These are phyloP conservation scores for Acanthopagrus latus DNA, from an alignment of 2,797 vertebrate species.

Conservation along the genomic window DNA sequence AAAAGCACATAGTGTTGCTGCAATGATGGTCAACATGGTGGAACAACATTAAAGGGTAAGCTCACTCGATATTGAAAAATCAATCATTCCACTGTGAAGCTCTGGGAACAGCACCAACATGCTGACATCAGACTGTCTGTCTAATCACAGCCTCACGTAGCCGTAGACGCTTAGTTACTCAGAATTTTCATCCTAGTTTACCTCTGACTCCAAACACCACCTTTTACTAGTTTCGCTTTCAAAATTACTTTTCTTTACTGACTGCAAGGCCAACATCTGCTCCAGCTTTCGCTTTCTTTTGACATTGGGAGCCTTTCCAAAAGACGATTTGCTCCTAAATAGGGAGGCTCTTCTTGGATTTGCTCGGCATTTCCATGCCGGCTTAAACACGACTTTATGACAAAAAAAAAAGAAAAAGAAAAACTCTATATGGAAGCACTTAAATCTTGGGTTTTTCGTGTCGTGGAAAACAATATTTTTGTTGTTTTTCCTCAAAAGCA, in stretches of 20 bases:
- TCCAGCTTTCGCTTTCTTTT: background rate
- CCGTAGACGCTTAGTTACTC: background rate
- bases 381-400: background rate
- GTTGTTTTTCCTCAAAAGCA: slow-evolving; percentile 6
- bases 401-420: background rate
- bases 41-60: no score
- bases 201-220: background rate
- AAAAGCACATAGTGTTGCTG: no score
- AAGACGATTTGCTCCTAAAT: background rate
- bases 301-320: background rate
- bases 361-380: background rate
- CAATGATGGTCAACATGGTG: no score
- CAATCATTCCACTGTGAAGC: no score
- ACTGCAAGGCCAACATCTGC: background rate
- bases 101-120: no score
- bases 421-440: background rate
- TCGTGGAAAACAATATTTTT: background rate
- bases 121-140: no score
- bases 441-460: background rate
- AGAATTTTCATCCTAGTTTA: background rate
- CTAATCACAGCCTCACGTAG: background rate
- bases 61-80: no score
- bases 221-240: slow-evolving; percentile 11
- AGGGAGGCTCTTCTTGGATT: background rate
- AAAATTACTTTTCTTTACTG: background rate